Conservation (phyloP, 2,113 vertebrate genomes). For the Indri indri region DNA sequence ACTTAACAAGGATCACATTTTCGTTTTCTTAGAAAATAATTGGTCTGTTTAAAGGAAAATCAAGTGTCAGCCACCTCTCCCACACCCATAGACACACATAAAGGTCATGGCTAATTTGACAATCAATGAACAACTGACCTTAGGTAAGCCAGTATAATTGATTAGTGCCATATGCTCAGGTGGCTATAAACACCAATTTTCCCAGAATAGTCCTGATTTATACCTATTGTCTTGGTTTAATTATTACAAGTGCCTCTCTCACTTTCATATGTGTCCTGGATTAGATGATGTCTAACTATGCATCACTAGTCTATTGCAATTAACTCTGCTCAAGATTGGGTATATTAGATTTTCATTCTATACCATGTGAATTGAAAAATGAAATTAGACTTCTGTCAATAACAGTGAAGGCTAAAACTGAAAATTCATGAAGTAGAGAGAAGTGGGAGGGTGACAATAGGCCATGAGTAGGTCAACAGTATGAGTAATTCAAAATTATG, state of each 20-base stretch:
- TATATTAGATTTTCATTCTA: conserved; percentile 45
- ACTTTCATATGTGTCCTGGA: background rate
- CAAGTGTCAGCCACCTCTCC: background rate
- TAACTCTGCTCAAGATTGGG: conserved; percentile 40
- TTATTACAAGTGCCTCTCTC: conserved; percentile 29
- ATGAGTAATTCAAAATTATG: conserved; percentile 71
- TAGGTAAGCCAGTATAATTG: conserved; percentile 21
- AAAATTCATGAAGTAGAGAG: conserved; percentile 66
- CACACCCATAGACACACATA: background rate
- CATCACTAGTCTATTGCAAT: conserved; percentile 41
- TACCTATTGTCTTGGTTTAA: conserved; percentile 4
- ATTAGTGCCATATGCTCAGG: background rate
- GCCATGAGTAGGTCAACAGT: conserved; percentile 64
- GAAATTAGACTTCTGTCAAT: conserved; percentile 62
- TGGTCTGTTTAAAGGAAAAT: conserved; percentile 6
- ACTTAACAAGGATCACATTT: conserved; percentile 11
- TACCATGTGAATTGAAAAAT: conserved; percentile 50
- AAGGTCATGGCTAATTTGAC: background rate
- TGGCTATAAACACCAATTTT: background rate
- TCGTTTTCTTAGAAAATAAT: conserved; percentile 34
- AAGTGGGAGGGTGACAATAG: conserved; percentile 67
- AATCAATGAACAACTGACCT: background rate
- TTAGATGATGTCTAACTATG: conserved; percentile 41
- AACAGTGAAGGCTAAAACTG: conserved; percentile 43
- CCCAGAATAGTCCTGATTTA: background rate